Evolutionary conservation across 1,140 invertebrate species (phyloP).

Genomic region (Nasonia giraulti): DNA sequence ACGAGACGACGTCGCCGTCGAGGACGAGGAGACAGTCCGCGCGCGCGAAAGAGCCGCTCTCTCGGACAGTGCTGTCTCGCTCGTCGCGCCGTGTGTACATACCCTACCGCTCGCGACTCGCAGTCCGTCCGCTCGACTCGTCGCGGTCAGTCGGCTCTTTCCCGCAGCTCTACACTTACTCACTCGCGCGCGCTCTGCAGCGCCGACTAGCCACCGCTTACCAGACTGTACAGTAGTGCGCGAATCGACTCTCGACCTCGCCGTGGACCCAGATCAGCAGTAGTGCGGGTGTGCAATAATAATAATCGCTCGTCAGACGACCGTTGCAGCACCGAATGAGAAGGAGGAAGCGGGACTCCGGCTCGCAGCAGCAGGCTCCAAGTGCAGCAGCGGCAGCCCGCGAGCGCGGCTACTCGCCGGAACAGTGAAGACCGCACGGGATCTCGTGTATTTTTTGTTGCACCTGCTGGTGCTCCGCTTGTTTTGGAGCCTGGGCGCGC

Average conservation of each 20-base stretch:
- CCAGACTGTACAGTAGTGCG: no score
- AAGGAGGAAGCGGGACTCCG: background rate
- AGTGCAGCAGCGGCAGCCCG: background rate
- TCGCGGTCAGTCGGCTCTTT: background rate
- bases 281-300: background rate
- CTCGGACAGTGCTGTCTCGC: background rate
- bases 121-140: background rate
- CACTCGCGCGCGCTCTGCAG: no score
- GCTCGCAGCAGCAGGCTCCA: background rate
- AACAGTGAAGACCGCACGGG: constrained; percentile 9
- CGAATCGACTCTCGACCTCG: no score
- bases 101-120: background rate
- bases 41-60: background rate
- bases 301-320: constrained; percentile 11
- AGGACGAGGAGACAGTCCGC: background rate
- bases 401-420: constrained; percentile 1
- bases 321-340: constrained; percentile 10
- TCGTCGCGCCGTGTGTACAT: background rate
- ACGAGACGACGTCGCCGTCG: background rate
- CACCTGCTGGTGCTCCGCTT: constrained; percentile 29
- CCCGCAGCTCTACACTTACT: no score
- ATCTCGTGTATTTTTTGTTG: constrained; percentile 2
- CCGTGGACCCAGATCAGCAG: no score
- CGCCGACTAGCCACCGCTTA: no score
- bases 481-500: constrained; percentile 13